Evolutionary conservation across 2,113 vertebrate genomes (phyloP).

Genomic region (Tachysurus fulvidraco): DNA sequence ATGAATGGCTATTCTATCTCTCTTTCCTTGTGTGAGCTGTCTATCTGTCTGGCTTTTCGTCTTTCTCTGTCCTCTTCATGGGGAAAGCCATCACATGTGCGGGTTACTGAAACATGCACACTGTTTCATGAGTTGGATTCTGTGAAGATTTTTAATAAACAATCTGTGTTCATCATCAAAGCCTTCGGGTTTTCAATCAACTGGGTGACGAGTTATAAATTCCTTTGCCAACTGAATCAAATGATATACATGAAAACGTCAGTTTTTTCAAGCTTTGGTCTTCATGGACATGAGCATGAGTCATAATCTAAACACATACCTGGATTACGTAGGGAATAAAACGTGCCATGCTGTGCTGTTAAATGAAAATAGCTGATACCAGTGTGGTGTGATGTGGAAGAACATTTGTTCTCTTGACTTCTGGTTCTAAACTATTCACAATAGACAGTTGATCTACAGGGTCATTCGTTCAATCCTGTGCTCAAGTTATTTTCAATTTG

Average conservation of each 20-base stretch:
- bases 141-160: neutral
- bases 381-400: neutral
- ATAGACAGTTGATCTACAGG: neutral
- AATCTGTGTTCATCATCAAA: neutral
- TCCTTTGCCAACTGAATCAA: neutral
- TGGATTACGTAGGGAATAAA: neutral
- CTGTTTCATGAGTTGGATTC: neutral
- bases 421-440: neutral
- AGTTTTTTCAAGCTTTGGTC: neutral
- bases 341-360: neutral
- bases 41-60: neutral
- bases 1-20: slow-evolving; percentile 34
- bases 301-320: neutral
- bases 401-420: neutral
- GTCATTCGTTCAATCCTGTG: neutral
- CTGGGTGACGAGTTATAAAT: neutral
- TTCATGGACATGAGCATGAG: neutral
- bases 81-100: neutral
- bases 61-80: neutral
- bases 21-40: slow-evolving; percentile 17
- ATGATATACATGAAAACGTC: neutral
- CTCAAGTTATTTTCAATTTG: neutral
- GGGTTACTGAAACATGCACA: neutral
- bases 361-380: neutral
- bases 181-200: neutral